phyloP scores from a whole-genome alignment of 2,797 vertebrate species.

The Cyclura pinguis region DNA sequence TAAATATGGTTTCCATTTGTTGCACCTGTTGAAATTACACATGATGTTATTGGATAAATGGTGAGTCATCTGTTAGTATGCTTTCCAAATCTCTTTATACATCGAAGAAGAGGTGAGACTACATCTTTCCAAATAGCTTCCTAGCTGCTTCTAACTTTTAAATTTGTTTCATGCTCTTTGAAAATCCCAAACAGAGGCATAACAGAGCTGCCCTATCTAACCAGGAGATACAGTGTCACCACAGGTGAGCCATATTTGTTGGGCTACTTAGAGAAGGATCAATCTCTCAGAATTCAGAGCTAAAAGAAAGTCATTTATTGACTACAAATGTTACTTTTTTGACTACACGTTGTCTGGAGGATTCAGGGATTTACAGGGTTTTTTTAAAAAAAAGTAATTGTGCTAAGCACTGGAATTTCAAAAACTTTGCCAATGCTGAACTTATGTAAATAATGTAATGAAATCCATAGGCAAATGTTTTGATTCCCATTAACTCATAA shows the following conservation, averaged over 20 bases:
- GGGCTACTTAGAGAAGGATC: not conserved
- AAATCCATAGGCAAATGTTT: not conserved
- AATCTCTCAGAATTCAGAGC: too few relatives aligned
- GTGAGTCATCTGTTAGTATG: constrained; percentile 26
- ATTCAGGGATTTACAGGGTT: not conserved
- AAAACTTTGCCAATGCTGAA: not conserved
- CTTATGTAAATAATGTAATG: not conserved
- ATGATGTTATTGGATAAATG: constrained; percentile 31
- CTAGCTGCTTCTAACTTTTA: not conserved
- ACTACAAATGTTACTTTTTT: not conserved
- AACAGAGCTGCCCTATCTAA: not conserved
- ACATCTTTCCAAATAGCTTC: not conserved
- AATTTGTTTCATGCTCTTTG: not conserved
- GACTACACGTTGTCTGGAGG: not conserved
- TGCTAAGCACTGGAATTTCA: not conserved
- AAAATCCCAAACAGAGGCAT: not conserved
- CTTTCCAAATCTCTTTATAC: not conserved
- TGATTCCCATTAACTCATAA: too few relatives aligned
- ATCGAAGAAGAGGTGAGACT: too few relatives aligned
- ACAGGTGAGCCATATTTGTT: not conserved
- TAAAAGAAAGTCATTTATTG: not conserved
- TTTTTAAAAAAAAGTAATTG: not conserved
- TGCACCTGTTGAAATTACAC: constrained; percentile 47
- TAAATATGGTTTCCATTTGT: constrained; percentile 55
- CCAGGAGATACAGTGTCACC: not conserved